Evolutionary conservation across 37 sponge, comb jelly and placozoan genomes (phyloP).

Genomic region (Spongilla lacustris): DNA sequence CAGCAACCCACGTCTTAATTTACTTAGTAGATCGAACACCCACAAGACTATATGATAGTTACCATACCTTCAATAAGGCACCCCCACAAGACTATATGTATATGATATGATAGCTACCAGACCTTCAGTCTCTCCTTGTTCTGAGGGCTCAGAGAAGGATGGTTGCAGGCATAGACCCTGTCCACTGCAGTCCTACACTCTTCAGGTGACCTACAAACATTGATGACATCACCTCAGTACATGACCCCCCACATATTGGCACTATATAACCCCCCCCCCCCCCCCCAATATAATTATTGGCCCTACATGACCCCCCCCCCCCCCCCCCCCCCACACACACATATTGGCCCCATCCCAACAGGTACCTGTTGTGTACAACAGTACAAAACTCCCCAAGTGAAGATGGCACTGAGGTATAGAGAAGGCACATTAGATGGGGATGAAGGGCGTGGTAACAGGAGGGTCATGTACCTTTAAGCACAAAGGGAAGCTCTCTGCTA

Average conservation of each 20-base stretch:
- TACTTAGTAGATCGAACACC: too few species aligned
- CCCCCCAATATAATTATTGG: too few species aligned
- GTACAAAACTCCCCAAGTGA: constrained; percentile 31
- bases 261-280: too few species aligned
- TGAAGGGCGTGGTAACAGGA: not conserved
- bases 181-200: constrained; percentile 71
- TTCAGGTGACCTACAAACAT: constrained; percentile 33
- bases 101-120: too few species aligned
- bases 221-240: not conserved
- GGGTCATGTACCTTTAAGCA: constrained; percentile 29
- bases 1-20: too few species aligned
- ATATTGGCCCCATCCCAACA: not conserved
- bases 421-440: not conserved
- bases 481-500: constrained; percentile 51
- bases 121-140: constrained; percentile 72
- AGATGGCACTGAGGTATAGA: constrained; percentile 47
- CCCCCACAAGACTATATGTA: too few species aligned
- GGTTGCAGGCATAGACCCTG: constrained; percentile 65
- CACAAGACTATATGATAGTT: too few species aligned
- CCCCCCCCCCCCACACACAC: not conserved
- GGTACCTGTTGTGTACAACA: constrained; percentile 40
- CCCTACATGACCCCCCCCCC: too few species aligned
- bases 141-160: constrained; percentile 54
- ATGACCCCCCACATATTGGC: too few species aligned
- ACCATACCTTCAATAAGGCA: too few species aligned